Evolutionary conservation across 64 coral and sea anemone genomes (phyloP).

Genomic region (Cladopsammia gracilis): DNA sequence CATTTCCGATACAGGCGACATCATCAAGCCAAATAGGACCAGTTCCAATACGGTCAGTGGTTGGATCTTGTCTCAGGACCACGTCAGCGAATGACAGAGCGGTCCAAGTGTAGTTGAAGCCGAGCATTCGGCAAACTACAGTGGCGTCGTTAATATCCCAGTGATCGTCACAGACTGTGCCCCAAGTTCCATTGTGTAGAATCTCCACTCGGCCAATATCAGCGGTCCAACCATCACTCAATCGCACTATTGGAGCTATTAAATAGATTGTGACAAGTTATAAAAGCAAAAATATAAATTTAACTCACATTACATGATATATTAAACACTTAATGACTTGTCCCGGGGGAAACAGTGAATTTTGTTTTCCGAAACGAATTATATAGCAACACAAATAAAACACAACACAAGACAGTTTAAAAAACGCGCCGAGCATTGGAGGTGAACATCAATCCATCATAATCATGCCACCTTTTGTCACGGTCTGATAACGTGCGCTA

Average conservation of each 20-base stretch:
- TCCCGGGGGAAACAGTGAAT: no score
- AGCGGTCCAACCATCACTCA: neutral
- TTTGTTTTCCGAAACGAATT: no score
- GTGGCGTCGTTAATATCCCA: slow-evolving; percentile 28
- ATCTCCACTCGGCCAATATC: slow-evolving; percentile 55
- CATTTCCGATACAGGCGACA: slow-evolving; percentile 46
- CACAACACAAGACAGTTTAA: no score
- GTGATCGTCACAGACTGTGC: slow-evolving; percentile 27
- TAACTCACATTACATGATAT: no score
- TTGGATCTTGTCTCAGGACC: neutral
- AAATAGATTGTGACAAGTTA: no score
- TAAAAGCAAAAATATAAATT: no score
- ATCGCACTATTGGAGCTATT: slow-evolving; percentile 32
- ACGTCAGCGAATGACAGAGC: neutral
- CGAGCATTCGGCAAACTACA: slow-evolving; percentile 12
- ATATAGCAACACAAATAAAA: no score
- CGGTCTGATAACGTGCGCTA: no score
- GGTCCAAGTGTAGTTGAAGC: slow-evolving; percentile 18
- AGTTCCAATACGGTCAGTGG: slow-evolving; percentile 8
- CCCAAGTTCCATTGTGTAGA: slow-evolving; percentile 38
- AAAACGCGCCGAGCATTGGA: no score
- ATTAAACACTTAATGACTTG: no score
- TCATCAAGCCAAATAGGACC: slow-evolving; percentile 60
- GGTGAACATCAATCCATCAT: no score
- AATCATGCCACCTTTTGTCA: no score